Evolutionary conservation across 23 tunicate genomes (phyloP).

Genomic region (Styela plicata): DNA sequence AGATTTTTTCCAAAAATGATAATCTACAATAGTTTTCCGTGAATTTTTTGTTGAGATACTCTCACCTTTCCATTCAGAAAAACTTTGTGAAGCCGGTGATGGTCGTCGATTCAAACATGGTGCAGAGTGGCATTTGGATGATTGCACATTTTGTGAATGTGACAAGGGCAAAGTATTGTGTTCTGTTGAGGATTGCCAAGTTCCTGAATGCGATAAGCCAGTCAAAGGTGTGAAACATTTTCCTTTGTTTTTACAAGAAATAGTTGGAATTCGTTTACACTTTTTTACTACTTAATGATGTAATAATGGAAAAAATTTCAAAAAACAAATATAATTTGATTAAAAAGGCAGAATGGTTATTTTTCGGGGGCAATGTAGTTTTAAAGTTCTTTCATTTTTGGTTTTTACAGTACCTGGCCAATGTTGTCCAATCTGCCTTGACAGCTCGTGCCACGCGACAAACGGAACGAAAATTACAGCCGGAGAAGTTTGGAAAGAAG

Average conservation of each 20-base stretch:
- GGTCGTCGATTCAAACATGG: conserved; percentile 74
- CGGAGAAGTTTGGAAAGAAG: conserved; percentile 92
- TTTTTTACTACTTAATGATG: too few relatives aligned
- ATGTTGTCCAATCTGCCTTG: conserved; percentile 87
- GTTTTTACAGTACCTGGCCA: conserved; percentile 77
- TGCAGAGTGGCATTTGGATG: conserved; percentile 88
- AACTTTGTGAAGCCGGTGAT: conserved; percentile 78
- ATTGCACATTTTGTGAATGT: conserved; percentile 91
- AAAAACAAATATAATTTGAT: too few relatives aligned
- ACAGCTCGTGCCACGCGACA: conserved; percentile 58
- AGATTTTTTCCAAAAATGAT: too few relatives aligned
- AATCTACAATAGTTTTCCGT: too few relatives aligned
- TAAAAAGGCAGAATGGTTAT: too few relatives aligned
- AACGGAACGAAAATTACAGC: conserved; percentile 53
- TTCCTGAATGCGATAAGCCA: conserved; percentile 58
- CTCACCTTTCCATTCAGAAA: conserved; percentile 42
- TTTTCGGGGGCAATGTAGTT: background rate
- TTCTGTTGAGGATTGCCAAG: conserved; percentile 93
- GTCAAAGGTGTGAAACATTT: conserved; percentile 48
- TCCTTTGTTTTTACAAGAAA: background rate
- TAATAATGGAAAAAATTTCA: too few relatives aligned
- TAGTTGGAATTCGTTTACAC: too few relatives aligned
- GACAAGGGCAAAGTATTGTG: conserved; percentile 56
- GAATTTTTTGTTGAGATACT: too few relatives aligned
- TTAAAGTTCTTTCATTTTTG: background rate